These are phyloP conservation scores for Emberiza fucata DNA, from an alignment of 2,113 vertebrate species.

Conservation along the genomic window DNA sequence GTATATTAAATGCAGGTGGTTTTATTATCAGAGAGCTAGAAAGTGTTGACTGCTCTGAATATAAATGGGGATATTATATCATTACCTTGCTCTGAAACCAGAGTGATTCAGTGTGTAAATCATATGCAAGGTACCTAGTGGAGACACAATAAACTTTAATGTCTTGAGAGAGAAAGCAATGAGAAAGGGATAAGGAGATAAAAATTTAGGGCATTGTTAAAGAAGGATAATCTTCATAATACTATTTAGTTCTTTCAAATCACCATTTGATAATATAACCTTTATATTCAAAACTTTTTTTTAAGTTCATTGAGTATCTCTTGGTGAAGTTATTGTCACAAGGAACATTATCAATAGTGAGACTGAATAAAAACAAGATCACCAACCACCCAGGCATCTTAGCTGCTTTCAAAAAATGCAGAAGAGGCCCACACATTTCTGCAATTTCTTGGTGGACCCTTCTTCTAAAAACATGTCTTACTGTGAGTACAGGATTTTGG, in stretches of 20 bases:
- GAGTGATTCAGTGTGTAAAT: conserved; percentile 77
- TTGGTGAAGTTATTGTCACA: conserved; percentile 12
- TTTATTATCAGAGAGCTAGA: conserved; percentile 83
- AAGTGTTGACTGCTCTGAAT: conserved; percentile 83
- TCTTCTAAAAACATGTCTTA: background rate
- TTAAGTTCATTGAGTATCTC: conserved; percentile 57
- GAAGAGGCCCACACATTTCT: background rate
- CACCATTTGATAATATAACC: conserved; percentile 67
- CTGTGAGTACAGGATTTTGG: background rate
- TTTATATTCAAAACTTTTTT: conserved; percentile 67
- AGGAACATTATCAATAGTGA: conserved; percentile 32
- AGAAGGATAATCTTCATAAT: conserved; percentile 79
- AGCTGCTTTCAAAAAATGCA: background rate
- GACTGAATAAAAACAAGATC: conserved; percentile 28
- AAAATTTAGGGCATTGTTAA: conserved; percentile 79
- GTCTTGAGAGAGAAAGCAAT: conserved; percentile 79
- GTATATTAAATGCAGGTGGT: conserved; percentile 89
- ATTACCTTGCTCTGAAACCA: conserved; percentile 86
- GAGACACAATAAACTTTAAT: conserved; percentile 85
- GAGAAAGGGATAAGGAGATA: conserved; percentile 77
- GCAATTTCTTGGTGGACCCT: background rate
- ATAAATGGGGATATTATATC: conserved; percentile 89
- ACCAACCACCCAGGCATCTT: background rate
- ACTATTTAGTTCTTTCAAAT: conserved; percentile 73
- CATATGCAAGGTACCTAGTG: conserved; percentile 74